These are phyloP conservation scores for Trogon surrucura DNA, from an alignment of 2,113 vertebrate genomes.

Conservation along the genomic window DNA sequence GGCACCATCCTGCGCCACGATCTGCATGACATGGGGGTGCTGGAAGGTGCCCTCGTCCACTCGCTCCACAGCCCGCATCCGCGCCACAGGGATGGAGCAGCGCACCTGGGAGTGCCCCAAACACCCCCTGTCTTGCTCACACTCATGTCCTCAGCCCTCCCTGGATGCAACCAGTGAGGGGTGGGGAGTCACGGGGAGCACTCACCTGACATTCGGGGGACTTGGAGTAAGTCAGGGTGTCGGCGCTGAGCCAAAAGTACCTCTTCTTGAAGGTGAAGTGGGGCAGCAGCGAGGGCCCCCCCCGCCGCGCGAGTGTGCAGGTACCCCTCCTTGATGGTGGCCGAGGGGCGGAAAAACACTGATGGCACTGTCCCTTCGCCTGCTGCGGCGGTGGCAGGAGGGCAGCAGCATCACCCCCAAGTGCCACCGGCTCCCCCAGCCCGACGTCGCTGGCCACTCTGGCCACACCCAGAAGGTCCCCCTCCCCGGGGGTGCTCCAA, in stretches of 20 bases:
- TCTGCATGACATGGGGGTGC: conserved; percentile 90
- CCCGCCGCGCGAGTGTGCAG: conserved; percentile 82
- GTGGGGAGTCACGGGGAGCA: neutral
- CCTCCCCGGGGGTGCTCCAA: neutral
- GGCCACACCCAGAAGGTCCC: neutral
- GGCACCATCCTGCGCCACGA: conserved; percentile 80
- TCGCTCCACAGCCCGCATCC: conserved; percentile 86
- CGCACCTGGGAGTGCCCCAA: conserved; percentile 64
- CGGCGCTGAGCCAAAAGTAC: conserved; percentile 89
- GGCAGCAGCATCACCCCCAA: neutral
- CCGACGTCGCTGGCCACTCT: accelerated
- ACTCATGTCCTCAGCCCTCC: too few relatives aligned
- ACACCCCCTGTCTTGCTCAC: accelerated
- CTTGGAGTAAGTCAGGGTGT: conserved; percentile 85
- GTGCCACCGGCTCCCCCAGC: neutral
- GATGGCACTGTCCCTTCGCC: conserved; percentile 60
- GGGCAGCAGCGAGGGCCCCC: conserved; percentile 77
- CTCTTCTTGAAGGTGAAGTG: conserved; percentile 91
- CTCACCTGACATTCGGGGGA: conserved; percentile 84
- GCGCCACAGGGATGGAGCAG: conserved; percentile 78
- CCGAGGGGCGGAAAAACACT: conserved; percentile 73
- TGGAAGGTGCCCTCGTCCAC: conserved; percentile 92
- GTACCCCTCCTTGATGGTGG: conserved; percentile 87
- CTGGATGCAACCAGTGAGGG: accelerated
- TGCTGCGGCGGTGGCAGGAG: neutral